These are phyloP conservation scores for Euzetes globulus DNA, from an alignment of 2,888 invertebrate species.

Conservation along the genomic window DNA sequence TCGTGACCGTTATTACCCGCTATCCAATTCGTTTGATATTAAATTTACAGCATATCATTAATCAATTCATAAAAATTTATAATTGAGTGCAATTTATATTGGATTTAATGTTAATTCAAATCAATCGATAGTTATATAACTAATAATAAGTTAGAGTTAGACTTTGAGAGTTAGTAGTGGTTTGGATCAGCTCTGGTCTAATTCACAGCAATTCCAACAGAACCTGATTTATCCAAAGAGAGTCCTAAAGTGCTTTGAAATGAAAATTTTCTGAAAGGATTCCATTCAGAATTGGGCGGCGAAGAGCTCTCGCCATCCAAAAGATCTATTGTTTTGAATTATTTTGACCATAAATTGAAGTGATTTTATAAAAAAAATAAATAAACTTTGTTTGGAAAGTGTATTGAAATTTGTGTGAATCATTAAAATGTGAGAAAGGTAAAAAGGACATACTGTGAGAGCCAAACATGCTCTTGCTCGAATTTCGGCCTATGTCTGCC, in stretches of 20 bases:
- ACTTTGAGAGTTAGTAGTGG: too few relatives aligned
- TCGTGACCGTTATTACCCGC: constrained; percentile 13
- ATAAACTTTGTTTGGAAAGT: not conserved
- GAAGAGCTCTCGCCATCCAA: constrained; percentile 38
- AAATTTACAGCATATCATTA: too few relatives aligned
- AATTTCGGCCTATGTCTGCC: constrained; percentile 90
- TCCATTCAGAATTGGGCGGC: constrained; percentile 30
- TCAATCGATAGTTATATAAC: too few relatives aligned
- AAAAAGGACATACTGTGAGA: constrained; percentile 42
- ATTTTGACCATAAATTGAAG: not conserved
- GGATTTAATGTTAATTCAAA: too few relatives aligned
- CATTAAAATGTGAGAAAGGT: too few relatives aligned
- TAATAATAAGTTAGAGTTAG: too few relatives aligned
- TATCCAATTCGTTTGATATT: too few relatives aligned
- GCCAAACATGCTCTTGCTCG: constrained; percentile 77
- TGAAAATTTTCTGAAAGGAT: constrained; percentile 20
- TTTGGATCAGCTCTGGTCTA: too few relatives aligned
- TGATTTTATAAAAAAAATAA: not conserved
- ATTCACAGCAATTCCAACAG: not conserved
- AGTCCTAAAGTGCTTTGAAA: constrained; percentile 25
- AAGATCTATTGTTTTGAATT: constrained; percentile 33
- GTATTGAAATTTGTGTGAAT: not conserved
- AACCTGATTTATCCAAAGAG: constrained; percentile 13
- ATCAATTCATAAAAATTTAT: too few relatives aligned
- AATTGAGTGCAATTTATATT: too few relatives aligned